Evolutionary conservation across 2,113 vertebrate genomes (phyloP).

Genomic region (Reinhardtius hippoglossoides): DNA sequence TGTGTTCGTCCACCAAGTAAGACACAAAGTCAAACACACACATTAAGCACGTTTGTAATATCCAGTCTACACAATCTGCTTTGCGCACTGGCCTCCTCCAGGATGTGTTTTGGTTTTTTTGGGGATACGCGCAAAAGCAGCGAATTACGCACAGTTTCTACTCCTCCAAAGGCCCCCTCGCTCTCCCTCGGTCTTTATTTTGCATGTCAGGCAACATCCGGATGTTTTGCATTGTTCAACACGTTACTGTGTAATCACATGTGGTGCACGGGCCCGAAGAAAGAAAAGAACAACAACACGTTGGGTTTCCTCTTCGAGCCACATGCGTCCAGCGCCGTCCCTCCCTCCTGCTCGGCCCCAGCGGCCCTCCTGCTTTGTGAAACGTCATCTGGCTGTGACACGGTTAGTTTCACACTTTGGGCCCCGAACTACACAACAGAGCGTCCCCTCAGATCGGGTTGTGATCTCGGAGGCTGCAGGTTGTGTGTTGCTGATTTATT

Average conservation of each 20-base stretch:
- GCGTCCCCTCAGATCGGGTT: neutral
- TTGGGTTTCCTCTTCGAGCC: slow-evolving; percentile 59
- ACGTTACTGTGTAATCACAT: slow-evolving; percentile 62
- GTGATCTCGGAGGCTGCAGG: neutral
- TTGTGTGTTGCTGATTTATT: too few species aligned
- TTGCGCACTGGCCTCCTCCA: neutral
- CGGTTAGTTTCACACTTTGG: slow-evolving; percentile 62
- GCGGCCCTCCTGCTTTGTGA: slow-evolving; percentile 13
- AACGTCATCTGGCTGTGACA: slow-evolving; percentile 68
- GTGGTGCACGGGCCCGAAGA: slow-evolving; percentile 34
- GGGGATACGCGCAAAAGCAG: too few species aligned
- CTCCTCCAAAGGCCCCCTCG: too few species aligned
- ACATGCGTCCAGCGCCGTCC: slow-evolving; percentile 43
- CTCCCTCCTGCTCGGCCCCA: slow-evolving; percentile 1
- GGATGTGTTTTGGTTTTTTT: neutral
- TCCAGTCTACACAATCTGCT: neutral
- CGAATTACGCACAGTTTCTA: too few species aligned
- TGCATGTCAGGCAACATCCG: neutral
- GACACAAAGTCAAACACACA: neutral
- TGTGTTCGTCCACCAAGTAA: slow-evolving; percentile 99
- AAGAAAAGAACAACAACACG: slow-evolving; percentile 20
- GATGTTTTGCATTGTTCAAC: slow-evolving; percentile 52
- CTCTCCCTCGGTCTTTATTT: neutral
- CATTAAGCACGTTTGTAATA: neutral
- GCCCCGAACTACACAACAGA: slow-evolving; percentile 47